Base-by-base conservation (phyloP, 2,113 vertebrate species). In the Indri indri region DNA sequence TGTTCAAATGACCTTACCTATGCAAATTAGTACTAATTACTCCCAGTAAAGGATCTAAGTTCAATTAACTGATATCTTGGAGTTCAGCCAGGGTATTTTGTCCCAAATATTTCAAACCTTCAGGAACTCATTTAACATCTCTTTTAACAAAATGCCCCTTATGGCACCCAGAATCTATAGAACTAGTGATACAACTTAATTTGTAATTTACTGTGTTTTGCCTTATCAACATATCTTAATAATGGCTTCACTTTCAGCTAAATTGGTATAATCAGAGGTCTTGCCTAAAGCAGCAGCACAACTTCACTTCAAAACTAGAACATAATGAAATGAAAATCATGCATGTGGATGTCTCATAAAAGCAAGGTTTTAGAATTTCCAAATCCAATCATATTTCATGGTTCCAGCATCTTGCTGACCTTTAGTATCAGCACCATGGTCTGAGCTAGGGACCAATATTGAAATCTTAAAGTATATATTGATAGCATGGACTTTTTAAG, bases 1-100 rank as follows among this genome's bases (percentile, higher is more conserved):
- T 98, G 97, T 97, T 97, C 97, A 97, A 97, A 97, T 96, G 54
- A 97, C 79, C 73, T 97, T 95, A 95, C 18, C 94, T 96, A 94
- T 95, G 85, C 73, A 98, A 97, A 97, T 94, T 90, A 98, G 45
- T 3, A 34, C 34, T 97, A 97, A 97, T 94, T 98, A 86, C 65
- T 95, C 45, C 7, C 45, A 94, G 12, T 92, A 96, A 98, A 98
- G 70, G 9, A 94, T 88, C 34, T 84, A 93, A 85, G 86, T 97
- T 98, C 45, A 98, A 96, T 97, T 96, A 97, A 91, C 88, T 85
- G 42, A 12, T 86, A 79, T 92, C 79, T 97, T 98, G 89, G 86
- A 94, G 6, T 82, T 74, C 42, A 79, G 57, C 95, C 88, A 98
- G 37, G 52, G 17, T 63, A 23, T 84, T 52, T 91, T 97, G 97